Evolutionary conservation across 2,113 vertebrate genomes (phyloP).

Genomic region (Hystrix brachyura): DNA sequence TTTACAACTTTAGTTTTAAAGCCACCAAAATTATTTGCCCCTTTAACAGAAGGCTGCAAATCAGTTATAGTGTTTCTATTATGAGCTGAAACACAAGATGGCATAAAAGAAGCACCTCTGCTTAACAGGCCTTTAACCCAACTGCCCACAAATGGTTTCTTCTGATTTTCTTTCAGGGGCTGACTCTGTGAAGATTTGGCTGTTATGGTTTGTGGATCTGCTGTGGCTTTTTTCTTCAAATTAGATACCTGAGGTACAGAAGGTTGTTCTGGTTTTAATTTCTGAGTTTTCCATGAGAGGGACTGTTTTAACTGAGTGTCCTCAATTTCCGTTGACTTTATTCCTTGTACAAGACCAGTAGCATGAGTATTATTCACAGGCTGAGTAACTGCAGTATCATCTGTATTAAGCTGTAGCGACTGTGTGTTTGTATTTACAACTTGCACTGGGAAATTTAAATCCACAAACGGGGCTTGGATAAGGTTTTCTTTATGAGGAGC

Average conservation of each 20-base stretch:
- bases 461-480: background rate
- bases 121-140: conserved; percentile 89
- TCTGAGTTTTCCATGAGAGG: conserved; percentile 57
- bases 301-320: conserved; percentile 58
- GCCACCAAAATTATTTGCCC: conserved; percentile 92
- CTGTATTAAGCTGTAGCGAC: background rate
- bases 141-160: conserved; percentile 86
- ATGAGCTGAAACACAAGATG: conserved; percentile 82
- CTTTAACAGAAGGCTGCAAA: conserved; percentile 88
- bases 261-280: conserved; percentile 44
- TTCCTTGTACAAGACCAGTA: background rate
- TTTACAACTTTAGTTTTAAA: conserved; percentile 87
- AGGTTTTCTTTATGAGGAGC: background rate
- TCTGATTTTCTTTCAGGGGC: conserved; percentile 69
- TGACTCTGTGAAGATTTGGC: conserved; percentile 77
- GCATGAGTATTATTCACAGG: background rate
- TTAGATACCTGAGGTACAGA: background rate
- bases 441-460: background rate
- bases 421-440: conserved; percentile 7
- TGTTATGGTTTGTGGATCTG: conserved; percentile 48
- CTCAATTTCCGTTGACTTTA: background rate
- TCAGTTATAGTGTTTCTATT: conserved; percentile 75
- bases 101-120: conserved; percentile 86
- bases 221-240: conserved; percentile 60
- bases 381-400: background rate